Evolutionary conservation across 2,797 vertebrate species (phyloP).

Genomic region (Pitangus sulphuratus): DNA sequence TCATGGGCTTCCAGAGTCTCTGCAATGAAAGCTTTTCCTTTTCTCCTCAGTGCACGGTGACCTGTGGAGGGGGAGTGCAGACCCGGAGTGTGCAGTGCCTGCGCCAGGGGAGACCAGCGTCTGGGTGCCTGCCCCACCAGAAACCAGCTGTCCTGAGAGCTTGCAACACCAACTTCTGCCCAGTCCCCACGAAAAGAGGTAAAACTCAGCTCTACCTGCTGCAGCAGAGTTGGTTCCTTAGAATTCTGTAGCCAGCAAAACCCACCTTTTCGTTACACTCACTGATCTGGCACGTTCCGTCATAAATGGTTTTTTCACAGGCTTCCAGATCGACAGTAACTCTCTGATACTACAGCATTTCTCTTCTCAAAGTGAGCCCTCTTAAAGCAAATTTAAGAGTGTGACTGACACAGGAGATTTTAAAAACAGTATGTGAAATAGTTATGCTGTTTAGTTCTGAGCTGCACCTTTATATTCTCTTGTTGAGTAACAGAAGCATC

Average conservation of each 20-base stretch:
- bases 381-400: neutral
- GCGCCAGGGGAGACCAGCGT: slow-evolving; percentile 84
- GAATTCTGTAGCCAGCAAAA: neutral
- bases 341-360: neutral
- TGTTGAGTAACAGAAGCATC: neutral
- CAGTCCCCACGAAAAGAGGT: slow-evolving; percentile 79
- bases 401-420: neutral
- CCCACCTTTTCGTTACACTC: neutral
- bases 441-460: neutral
- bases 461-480: neutral
- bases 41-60: slow-evolving; percentile 87
- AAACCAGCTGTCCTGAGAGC: slow-evolving; percentile 87
- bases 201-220: neutral
- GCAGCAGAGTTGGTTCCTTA: neutral
- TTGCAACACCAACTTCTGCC: slow-evolving; percentile 95
- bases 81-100: slow-evolving; percentile 88
- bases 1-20: neutral
- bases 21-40: neutral
- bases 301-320: neutral
- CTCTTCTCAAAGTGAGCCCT: neutral
- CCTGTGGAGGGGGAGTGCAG: slow-evolving; percentile 96
- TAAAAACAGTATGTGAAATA: neutral
- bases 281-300: neutral
- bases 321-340: neutral
- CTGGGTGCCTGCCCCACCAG: slow-evolving; percentile 85